Evolutionary conservation across 2,888 invertebrate genomes (phyloP), one percentile per base, ranked within the genome.

Genomic region (Gasteruption jaculator): DNA sequence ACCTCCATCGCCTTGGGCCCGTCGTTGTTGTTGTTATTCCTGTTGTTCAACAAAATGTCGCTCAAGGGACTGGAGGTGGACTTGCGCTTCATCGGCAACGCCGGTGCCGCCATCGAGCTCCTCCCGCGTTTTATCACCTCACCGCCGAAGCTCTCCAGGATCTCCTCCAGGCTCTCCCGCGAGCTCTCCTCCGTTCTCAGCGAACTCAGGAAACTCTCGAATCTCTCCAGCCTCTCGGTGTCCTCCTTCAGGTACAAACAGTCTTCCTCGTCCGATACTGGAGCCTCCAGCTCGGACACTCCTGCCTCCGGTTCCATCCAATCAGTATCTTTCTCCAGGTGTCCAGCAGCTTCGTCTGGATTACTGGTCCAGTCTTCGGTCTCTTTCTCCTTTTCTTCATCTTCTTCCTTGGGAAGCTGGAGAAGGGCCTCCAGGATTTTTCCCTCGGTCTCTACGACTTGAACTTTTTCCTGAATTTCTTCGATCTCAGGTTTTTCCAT

Each of bases 1-100:
- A 49, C 38, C 8, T 53, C 32, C 4, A 20, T 42, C 11, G 49
- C 49, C 24, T 57, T 58, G 16, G 50, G 51, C 1, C 58, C 56
- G 14, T 63, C 60, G 22, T 68, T 65, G 37, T 68, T 65, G 37
- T 68, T 68, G 37, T 69, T 67, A 40, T 63, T 58, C 1, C 62
- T 45, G 38, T 62, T 64, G 39, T 61, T 61, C 12, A 61, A 40
- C 2, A 65, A 37, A 47, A 67, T 62, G 34, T 67, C 65, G 5
- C 54, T 52, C 24, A 63, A 39, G 4, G 67, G 67, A 48, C 68
- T 68, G 8, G 53, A 38, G 0, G 60, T 56, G 18, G 43, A 52
- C 42, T 62, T 64, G 2, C 62, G 58, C 41, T 63, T 68, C 1
- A n/a, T n/a, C n/a, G 55, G 51, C 24, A 55, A 49, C 4, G 63